Conservation (phyloP, 2,113 vertebrate genomes). For the Pterocles gutturalis region DNA sequence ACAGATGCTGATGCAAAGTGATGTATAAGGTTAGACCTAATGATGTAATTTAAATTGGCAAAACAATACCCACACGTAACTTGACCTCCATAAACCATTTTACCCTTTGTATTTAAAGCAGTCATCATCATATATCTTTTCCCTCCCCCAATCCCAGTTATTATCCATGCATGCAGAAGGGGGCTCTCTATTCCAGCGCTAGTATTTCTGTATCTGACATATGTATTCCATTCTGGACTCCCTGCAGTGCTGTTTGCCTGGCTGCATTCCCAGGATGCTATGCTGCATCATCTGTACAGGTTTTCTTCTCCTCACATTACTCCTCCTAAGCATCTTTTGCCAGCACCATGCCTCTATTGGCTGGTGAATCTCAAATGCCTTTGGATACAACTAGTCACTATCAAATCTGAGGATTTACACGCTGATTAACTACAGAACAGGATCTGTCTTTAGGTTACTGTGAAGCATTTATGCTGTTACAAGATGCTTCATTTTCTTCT, state of each 20-base stretch:
- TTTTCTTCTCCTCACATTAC: not conserved
- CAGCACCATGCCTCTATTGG: not conserved
- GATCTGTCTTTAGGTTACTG: not conserved
- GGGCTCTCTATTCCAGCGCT: conserved; percentile 39
- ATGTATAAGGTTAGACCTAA: not conserved
- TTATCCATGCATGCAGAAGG: conserved; percentile 11
- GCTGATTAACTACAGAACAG: not conserved
- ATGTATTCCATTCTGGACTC: conserved; percentile 17
- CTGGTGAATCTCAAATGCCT: not conserved
- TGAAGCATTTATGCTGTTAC: not conserved
- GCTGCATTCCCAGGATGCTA: conserved; percentile 53
- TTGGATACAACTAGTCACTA: not conserved
- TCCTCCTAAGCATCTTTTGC: not conserved
- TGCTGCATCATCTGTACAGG: conserved; percentile 31
- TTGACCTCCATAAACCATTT: not conserved
- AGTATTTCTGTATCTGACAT: not conserved
- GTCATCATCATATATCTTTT: not conserved
- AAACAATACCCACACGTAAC: not conserved
- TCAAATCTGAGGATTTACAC: conserved; percentile 9
- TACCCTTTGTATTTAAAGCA: not conserved
- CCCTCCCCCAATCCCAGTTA: not conserved
- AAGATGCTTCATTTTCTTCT: not conserved
- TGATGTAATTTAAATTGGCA: not conserved
- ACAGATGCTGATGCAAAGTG: not conserved
- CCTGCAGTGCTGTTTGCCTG: conserved; percentile 50